Evolutionary conservation across 1,140 invertebrate species (phyloP).

Genomic region (Trichoplusia ni): DNA sequence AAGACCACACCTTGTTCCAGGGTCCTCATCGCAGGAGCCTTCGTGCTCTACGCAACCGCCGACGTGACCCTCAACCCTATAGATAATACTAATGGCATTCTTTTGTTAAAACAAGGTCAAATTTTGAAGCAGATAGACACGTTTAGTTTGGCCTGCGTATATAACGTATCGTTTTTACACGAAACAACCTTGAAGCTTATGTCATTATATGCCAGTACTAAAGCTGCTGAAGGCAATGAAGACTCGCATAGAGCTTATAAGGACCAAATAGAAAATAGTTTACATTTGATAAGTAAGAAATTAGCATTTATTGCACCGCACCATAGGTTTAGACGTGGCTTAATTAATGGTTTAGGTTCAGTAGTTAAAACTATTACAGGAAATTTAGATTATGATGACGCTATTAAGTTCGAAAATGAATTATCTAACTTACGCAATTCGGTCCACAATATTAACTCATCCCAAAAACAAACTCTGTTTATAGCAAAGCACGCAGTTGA

Average conservation of each 20-base stretch:
- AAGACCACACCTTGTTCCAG: slow-evolving; percentile 40
- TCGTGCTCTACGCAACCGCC: slow-evolving; percentile 36
- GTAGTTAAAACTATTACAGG: slow-evolving; percentile 12
- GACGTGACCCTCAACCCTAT: slow-evolving; percentile 21
- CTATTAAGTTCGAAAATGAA: slow-evolving; percentile 11
- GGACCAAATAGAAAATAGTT: slow-evolving; percentile 24
- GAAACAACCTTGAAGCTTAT: slow-evolving; percentile 14
- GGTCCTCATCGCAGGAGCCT: slow-evolving; percentile 33
- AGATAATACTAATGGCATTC: slow-evolving; percentile 29
- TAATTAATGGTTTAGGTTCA: background rate
- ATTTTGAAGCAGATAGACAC: slow-evolving; percentile 32
- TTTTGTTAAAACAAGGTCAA: slow-evolving; percentile 33
- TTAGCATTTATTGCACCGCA: slow-evolving; percentile 22
- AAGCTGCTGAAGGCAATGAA: slow-evolving; percentile 16
- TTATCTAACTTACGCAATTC: slow-evolving; percentile 1
- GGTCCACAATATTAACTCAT: background rate
- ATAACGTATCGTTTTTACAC: slow-evolving; percentile 28
- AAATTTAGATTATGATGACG: slow-evolving; percentile 8
- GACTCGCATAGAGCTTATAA: slow-evolving; percentile 24
- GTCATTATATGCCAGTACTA: slow-evolving; percentile 23
- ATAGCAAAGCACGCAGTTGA: slow-evolving; percentile 6
- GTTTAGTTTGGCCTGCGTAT: slow-evolving; percentile 30
- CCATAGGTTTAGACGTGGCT: slow-evolving; percentile 1
- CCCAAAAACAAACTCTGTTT: slow-evolving; percentile 1
- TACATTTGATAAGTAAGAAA: slow-evolving; percentile 27